Evolutionary conservation across 2,797 vertebrate genomes (phyloP), one percentile per base, ranked within the genome.

Genomic region (Clarias fuscus): DNA sequence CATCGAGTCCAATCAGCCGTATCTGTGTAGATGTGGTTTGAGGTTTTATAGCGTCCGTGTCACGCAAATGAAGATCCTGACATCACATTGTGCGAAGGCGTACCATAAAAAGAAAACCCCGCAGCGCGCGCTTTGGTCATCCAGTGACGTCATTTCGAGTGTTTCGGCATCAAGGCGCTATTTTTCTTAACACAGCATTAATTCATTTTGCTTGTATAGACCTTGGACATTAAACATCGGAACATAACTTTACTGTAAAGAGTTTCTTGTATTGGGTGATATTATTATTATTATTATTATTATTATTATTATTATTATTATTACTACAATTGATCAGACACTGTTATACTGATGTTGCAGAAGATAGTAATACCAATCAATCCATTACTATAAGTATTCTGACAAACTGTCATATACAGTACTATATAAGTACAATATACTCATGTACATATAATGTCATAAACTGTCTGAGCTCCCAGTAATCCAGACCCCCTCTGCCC

Each of bases 1-100:
- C 89, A 93, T 91, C 92, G 93, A 93, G 88, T 93, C 95, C 95
- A 96, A 96, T 96, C 94, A 95, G 94, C 90, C 90, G 82, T 91
- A 88, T 89, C 89, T 89, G 92, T 93, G 93, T 95, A 93, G 94
- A 94, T 93, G 94, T 93, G 85, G 89, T 56, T 53, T 89, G 90
- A 85, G 86, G 81, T 90, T 92, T 91, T 91, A 88, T 90, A 90
- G 91, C 88, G 58, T 75, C 75, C 82, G 72, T 85, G 76, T 84
- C 84, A 75, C 81, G 89, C 85, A 85, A 62, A 76, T 72, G 77
- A 77, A 83, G 81, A 82, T 84, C 65, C 84, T 90, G 92, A 90
- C 89, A 91, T 90, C 88, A 90, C 76, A 84, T 15, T 53, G 78
- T 64, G 70, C 72, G 86, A 30, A 82, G 84, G 86, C 84, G 86